These are phyloP conservation scores for Gadus chalcogrammus DNA, from an alignment of 2,113 vertebrate genomes.

Conservation along the genomic window DNA sequence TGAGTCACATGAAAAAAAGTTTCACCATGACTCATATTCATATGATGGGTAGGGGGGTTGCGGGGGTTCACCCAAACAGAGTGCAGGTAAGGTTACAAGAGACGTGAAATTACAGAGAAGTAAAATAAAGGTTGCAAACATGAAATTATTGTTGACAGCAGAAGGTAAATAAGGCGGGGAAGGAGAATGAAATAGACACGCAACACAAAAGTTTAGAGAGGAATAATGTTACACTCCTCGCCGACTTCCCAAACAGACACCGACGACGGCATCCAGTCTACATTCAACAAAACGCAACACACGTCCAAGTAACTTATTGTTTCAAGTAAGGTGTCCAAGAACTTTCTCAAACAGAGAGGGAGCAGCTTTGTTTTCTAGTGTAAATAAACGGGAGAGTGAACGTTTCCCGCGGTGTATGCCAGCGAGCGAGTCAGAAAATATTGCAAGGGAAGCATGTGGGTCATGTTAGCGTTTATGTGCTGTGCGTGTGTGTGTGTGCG, in stretches of 20 bases:
- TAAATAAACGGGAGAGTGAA: constrained; percentile 41
- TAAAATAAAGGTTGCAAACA: constrained; percentile 17
- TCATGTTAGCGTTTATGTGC: background rate
- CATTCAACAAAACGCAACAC: constrained; percentile 27
- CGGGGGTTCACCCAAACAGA: background rate
- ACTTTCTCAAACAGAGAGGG: constrained; percentile 37
- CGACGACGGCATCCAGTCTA: constrained; percentile 44
- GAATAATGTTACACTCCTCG: constrained; percentile 28
- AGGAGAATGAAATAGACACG: constrained; percentile 1
- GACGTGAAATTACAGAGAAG: constrained; percentile 7
- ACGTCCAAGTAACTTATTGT: constrained; percentile 36
- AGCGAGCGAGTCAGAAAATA: constrained; percentile 28
- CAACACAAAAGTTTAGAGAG: background rate
- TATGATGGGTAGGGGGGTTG: no score
- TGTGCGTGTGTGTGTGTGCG: background rate
- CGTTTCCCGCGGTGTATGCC: constrained; percentile 31
- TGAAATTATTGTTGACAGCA: constrained; percentile 30
- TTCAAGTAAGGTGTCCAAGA: constrained; percentile 48
- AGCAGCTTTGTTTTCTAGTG: constrained; percentile 43
- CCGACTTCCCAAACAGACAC: constrained; percentile 32
- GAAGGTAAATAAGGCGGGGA: constrained; percentile 26
- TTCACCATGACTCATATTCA: no score
- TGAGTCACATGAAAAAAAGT: no score
- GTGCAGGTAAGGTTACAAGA: constrained; percentile 13
- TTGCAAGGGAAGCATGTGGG: constrained; percentile 33